Evolutionary conservation across 2,797 vertebrate genomes (phyloP).

Genomic region (Antrozous pallidus): DNA sequence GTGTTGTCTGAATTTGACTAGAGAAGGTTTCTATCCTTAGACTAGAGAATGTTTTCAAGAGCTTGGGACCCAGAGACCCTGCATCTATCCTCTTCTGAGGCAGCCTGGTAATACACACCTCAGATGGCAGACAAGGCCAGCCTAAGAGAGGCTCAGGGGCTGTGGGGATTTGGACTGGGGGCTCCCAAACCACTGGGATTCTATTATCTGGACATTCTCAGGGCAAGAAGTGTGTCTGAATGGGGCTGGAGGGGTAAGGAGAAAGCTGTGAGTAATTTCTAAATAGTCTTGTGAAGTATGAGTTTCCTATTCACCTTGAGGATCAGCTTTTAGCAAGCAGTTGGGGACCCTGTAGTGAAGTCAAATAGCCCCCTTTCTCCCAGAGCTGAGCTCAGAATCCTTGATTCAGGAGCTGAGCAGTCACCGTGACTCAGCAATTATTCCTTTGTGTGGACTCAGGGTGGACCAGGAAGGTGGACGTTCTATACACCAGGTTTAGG

Average conservation of each 20-base stretch:
- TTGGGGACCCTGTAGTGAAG: neutral
- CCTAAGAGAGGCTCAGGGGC: neutral
- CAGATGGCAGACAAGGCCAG: neutral
- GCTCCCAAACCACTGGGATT: neutral
- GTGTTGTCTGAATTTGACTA: neutral
- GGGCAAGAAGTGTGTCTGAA: neutral
- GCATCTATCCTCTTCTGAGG: conserved; percentile 57
- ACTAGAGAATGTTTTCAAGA: neutral
- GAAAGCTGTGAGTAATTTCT: neutral
- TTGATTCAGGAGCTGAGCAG: neutral
- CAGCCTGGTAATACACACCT: conserved; percentile 67
- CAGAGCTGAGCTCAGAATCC: neutral
- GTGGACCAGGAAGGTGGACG: neutral
- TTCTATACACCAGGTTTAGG: conserved; percentile 13
- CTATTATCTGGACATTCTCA: neutral
- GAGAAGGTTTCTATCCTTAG: neutral
- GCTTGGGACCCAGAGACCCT: conserved; percentile 14
- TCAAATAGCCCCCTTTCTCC: neutral
- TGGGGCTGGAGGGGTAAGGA: neutral
- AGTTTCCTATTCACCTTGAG: conserved; percentile 9
- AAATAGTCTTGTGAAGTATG: neutral
- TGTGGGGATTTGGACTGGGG: neutral
- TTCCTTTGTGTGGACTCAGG: neutral
- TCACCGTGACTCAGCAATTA: conserved; percentile 36
- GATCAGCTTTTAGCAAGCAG: neutral